Percentiles rank a stretch among this genome's conserved stretches.
These are phyloP conservation scores for Caenorhabditis sp. DNA, from an alignment of 2,888 invertebrate species.

Conservation along the genomic window DNA sequence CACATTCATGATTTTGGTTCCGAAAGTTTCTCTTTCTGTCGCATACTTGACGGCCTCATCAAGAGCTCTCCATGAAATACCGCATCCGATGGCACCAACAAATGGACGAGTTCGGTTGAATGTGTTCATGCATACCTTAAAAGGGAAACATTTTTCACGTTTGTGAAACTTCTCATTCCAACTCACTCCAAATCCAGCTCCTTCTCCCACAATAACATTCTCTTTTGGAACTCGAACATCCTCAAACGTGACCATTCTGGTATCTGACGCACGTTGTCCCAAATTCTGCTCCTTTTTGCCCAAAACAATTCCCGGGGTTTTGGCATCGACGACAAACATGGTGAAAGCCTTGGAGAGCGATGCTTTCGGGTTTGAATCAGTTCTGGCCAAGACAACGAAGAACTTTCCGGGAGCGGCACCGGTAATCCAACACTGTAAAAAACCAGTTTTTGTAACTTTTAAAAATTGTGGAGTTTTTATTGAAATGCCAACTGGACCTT, in stretches of 20 bases:
- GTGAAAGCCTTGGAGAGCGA: conserved; percentile 18
- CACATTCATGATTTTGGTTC: conserved; percentile 78
- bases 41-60: conserved; percentile 92
- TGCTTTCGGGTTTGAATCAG: conserved; percentile 14
- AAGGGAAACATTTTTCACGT: no score
- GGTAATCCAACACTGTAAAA: conserved; percentile 16
- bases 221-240: conserved; percentile 90
- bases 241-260: conserved; percentile 88
- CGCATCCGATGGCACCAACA: conserved; percentile 89
- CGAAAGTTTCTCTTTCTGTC: conserved; percentile 89
- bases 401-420: conserved; percentile 16
- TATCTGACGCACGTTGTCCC: conserved; percentile 95
- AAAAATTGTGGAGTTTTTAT: no score
- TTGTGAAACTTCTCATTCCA: no score
- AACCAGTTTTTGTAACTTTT: neutral
- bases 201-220: conserved; percentile 42
- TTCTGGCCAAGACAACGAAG: conserved; percentile 15
- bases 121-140: conserved; percentile 80
- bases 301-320: conserved; percentile 10
- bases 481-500: no score
- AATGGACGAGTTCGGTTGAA: conserved; percentile 85
- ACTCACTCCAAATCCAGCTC: conserved; percentile 75
- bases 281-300: conserved; percentile 92
- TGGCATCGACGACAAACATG: conserved; percentile 19
- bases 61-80: conserved; percentile 86